Percentiles rank a stretch among this genome's conserved stretches.
These are phyloP conservation scores for Triplophysa dalaica DNA, from an alignment of 2,113 vertebrate genomes.

Conservation along the genomic window DNA sequence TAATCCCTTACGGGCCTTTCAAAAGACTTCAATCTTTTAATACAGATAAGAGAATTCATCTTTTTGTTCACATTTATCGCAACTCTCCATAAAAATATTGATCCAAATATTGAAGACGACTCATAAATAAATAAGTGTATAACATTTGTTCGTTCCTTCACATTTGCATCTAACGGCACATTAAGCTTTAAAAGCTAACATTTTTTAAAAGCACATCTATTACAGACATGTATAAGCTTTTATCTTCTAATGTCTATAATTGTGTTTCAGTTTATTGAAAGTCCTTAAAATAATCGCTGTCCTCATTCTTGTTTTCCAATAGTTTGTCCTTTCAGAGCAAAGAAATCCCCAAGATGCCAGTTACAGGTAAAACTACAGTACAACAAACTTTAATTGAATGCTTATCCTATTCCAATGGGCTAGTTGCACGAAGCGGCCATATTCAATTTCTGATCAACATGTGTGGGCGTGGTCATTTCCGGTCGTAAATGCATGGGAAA, in stretches of 20 bases:
- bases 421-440: too few species aligned
- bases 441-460: too few species aligned
- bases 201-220: background rate
- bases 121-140: background rate
- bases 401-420: background rate
- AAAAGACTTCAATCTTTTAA: background rate
- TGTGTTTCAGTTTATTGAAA: too few species aligned
- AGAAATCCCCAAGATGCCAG: background rate
- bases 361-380: background rate
- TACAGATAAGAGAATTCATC: background rate
- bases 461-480: too few species aligned
- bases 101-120: background rate
- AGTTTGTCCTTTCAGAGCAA: background rate
- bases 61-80: background rate
- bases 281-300: background rate
- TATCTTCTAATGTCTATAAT: background rate
- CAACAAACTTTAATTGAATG: background rate
- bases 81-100: background rate
- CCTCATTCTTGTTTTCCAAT: background rate
- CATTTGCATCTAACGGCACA: background rate
- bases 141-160: constrained; percentile 1
- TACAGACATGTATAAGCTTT: background rate
- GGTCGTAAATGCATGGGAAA: too few species aligned
- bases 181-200: background rate
- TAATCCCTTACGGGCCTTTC: background rate